Evolutionary conservation across 2,797 vertebrate genomes (phyloP).

Genomic region (Apogon hyalosoma): DNA sequence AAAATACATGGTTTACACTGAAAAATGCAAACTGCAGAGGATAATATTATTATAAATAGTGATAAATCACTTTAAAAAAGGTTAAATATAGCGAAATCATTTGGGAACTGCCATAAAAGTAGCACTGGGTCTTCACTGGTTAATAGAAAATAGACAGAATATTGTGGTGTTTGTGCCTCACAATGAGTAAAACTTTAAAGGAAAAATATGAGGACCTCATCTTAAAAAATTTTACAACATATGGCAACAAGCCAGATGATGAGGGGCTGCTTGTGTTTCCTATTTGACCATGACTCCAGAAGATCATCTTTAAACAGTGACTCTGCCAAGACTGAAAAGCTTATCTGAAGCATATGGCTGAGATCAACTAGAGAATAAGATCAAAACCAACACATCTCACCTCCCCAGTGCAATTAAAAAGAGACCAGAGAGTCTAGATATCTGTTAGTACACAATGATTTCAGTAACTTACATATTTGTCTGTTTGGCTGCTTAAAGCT

Average conservation of each 20-base stretch:
- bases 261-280: constrained; percentile 16
- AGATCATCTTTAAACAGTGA: constrained; percentile 38
- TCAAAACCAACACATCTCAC: constrained; percentile 51
- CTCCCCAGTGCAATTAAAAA: constrained; percentile 19
- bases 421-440: constrained; percentile 16
- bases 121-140: too few species aligned
- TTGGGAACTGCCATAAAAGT: too few species aligned
- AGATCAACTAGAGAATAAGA: constrained; percentile 43
- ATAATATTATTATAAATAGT: too few species aligned
- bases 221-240: constrained; percentile 42
- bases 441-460: constrained; percentile 2
- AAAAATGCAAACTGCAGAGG: too few species aligned
- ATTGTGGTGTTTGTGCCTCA: neutral
- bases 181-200: constrained; percentile 21
- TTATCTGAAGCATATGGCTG: constrained; percentile 53
- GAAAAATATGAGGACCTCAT: constrained; percentile 25
- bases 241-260: constrained; percentile 38
- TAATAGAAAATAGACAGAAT: too few species aligned
- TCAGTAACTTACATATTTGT: neutral
- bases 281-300: constrained; percentile 50
- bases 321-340: constrained; percentile 38
- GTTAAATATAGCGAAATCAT: too few species aligned
- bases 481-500: neutral
- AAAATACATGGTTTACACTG: too few species aligned
- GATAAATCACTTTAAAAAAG: too few species aligned